Conservation (phyloP, 2,113 vertebrate species). For the Rousettus leschenaultii region DNA sequence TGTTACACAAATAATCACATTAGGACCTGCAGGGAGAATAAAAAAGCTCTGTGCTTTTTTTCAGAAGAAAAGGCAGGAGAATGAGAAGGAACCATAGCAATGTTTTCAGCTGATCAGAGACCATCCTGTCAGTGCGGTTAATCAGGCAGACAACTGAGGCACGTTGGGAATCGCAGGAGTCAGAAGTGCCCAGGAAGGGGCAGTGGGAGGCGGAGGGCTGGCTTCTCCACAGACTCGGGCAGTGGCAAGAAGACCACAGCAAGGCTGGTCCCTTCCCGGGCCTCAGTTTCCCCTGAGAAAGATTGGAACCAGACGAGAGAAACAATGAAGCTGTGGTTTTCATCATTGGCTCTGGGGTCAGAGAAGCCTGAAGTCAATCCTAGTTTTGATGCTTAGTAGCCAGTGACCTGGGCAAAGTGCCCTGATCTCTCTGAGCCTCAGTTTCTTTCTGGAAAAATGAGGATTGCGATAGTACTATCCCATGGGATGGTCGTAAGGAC, state of each 20-base stretch:
- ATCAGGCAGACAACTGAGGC: accelerated
- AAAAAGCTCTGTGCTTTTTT: background rate
- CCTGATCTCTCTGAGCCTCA: background rate
- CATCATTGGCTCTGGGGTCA: background rate
- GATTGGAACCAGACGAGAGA: background rate
- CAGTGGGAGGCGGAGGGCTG: accelerated
- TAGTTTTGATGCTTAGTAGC: background rate
- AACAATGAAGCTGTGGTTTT: accelerated
- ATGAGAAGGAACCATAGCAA: background rate
- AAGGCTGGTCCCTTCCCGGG: background rate
- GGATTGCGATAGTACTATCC: background rate
- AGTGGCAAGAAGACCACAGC: background rate
- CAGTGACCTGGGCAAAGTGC: background rate
- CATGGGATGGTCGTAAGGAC: background rate
- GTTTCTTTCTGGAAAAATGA: background rate
- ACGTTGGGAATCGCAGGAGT: accelerated
- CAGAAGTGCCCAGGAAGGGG: accelerated
- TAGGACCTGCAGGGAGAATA: background rate
- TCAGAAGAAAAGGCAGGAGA: background rate
- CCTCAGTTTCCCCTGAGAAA: background rate
- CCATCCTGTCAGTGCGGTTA: accelerated
- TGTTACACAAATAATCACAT: conserved; percentile 36
- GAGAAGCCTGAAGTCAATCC: background rate
- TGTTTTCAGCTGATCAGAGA: background rate
- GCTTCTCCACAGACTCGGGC: background rate